A percentile compares a stretch with the other conserved stretches of the same genome.
Evolutionary conservation across 2,797 vertebrate genomes (phyloP).

Genomic region (Xiphophorus birchmanni): DNA sequence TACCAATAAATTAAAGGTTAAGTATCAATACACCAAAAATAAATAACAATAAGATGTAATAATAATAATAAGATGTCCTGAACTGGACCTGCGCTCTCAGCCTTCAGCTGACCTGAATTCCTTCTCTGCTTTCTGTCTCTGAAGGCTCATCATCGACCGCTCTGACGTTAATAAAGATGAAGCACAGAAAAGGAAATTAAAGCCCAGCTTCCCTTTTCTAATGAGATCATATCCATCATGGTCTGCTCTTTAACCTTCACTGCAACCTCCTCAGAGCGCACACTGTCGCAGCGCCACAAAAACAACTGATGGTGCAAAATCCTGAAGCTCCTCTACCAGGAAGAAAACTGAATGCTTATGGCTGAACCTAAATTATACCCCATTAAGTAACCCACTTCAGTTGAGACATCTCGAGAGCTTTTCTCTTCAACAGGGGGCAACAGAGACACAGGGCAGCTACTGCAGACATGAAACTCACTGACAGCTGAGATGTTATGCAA

Average conservation of each 20-base stretch:
- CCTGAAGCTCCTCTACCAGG: neutral
- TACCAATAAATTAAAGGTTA: neutral
- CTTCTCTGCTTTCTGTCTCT: constrained; percentile 8
- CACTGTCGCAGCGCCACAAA: neutral
- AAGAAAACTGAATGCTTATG: neutral
- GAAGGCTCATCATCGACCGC: constrained; percentile 14
- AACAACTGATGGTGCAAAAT: neutral
- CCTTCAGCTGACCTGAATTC: constrained; percentile 4
- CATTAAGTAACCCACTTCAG: neutral
- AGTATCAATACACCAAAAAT: neutral
- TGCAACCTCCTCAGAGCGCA: neutral
- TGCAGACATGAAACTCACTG: neutral
- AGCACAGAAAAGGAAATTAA: constrained; percentile 72
- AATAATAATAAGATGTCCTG: neutral
- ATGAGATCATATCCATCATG: constrained; percentile 75
- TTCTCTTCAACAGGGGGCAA: constrained; percentile 32
- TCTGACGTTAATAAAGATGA: constrained; percentile 73
- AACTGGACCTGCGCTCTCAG: neutral
- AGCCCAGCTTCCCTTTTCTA: constrained; percentile 63
- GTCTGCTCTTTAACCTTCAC: constrained; percentile 59
- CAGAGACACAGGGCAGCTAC: neutral
- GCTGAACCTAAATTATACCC: neutral
- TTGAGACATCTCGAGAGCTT: neutral
- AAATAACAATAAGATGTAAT: neutral
- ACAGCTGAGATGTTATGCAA: neutral